phyloP scores from a whole-genome alignment of 2,797 vertebrate genomes.

The Tragopan temminckii region DNA sequence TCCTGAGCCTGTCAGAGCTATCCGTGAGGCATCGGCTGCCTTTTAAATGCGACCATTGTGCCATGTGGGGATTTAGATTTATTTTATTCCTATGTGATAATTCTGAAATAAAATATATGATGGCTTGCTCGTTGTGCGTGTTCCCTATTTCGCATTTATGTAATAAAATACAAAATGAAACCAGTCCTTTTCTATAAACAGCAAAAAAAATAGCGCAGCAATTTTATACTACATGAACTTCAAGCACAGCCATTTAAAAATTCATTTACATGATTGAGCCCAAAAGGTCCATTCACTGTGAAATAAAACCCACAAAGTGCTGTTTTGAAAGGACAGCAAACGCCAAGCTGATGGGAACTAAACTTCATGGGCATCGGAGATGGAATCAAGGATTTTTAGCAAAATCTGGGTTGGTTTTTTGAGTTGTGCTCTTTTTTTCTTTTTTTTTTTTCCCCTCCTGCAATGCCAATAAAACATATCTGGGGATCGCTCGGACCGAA shows the following conservation, averaged over 20 bases:
- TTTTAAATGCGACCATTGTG: slow-evolving; percentile 24
- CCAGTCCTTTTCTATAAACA: slow-evolving; percentile 14
- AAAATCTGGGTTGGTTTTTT: not conserved
- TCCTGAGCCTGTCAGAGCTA: slow-evolving; percentile 49
- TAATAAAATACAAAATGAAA: slow-evolving; percentile 2
- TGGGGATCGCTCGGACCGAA: slow-evolving; percentile 3
- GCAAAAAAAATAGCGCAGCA: not conserved
- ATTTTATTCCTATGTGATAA: slow-evolving; percentile 50
- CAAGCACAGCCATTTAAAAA: slow-evolving; percentile 46
- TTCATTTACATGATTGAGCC: slow-evolving; percentile 66
- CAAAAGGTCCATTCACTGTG: not conserved
- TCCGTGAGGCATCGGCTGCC: not conserved
- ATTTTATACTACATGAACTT: not conserved
- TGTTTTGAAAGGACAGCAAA: not conserved
- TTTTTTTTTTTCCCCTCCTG: not conserved
- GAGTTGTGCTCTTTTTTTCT: too few relatives aligned
- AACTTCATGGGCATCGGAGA: not conserved
- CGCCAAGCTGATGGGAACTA: slow-evolving; percentile 22
- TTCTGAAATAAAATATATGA: slow-evolving; percentile 43
- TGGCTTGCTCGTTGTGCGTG: not conserved
- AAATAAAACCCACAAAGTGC: not conserved
- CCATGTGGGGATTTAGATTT: slow-evolving; percentile 23
- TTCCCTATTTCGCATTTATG: not conserved
- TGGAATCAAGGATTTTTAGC: not conserved
- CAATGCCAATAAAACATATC: slow-evolving; percentile 37